Evolutionary conservation across 1,140 invertebrate genomes (phyloP).

Genomic region (Sycophaga agraensis): DNA sequence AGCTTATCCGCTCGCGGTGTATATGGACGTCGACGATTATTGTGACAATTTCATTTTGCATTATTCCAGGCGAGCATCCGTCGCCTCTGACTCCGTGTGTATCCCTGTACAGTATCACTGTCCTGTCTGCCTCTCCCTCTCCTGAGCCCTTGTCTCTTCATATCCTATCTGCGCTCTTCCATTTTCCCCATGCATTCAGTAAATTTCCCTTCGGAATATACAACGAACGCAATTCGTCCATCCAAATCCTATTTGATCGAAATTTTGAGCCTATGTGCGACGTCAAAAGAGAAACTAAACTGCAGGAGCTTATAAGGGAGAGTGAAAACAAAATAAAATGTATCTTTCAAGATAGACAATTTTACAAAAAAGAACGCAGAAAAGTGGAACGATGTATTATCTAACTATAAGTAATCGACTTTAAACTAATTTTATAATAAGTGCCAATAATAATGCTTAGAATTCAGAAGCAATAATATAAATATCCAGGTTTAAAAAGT

Average conservation of each 20-base stretch:
- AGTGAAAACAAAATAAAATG: background rate
- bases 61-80: constrained; percentile 32
- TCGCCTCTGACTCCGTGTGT: constrained; percentile 26
- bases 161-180: constrained; percentile 5
- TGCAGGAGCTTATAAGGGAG: too few relatives aligned
- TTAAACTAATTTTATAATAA: too few relatives aligned
- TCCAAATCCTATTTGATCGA: constrained; percentile 51
- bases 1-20: constrained; percentile 35
- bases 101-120: background rate
- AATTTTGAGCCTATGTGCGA: constrained; percentile 36
- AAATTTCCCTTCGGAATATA: constrained; percentile 48
- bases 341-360: background rate
- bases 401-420: background rate
- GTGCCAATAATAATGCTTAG: too few relatives aligned
- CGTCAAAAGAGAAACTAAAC: background rate
- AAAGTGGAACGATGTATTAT: background rate
- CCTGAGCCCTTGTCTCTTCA: background rate
- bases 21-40: constrained; percentile 41
- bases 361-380: background rate
- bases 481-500: too few relatives aligned
- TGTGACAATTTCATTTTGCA: constrained; percentile 46
- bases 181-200: constrained; percentile 38
- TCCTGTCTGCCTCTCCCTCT: background rate
- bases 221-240: constrained; percentile 34
- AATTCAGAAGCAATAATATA: too few relatives aligned